phyloP scores from a whole-genome alignment of 2,113 vertebrate species.

The Eclectus roratus region DNA sequence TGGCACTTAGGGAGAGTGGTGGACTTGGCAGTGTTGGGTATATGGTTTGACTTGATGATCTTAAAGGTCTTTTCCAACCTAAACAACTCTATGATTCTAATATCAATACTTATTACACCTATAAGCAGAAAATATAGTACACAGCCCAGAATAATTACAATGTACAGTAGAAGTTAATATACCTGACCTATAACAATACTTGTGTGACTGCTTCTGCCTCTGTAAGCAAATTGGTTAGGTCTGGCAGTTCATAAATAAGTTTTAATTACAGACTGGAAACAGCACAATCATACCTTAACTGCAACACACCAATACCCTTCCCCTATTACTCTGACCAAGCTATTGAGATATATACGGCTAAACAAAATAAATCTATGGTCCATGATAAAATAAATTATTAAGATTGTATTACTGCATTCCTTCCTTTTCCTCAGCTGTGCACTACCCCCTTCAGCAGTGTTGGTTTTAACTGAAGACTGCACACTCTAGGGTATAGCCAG shows the following conservation, averaged over 20 bases:
- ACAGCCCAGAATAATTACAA: not conserved
- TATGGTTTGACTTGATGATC: not conserved
- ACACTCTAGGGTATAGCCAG: not conserved
- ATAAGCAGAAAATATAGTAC: not conserved
- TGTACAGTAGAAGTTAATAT: not conserved
- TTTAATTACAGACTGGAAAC: not conserved
- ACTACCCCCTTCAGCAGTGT: not conserved
- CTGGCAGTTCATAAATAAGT: conserved; percentile 26
- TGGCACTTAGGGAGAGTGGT: not conserved
- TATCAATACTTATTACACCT: not conserved
- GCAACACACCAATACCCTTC: not conserved
- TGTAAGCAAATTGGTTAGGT: not conserved
- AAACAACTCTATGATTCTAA: not conserved
- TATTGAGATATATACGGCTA: not conserved
- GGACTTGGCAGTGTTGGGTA: not conserved
- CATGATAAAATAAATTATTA: not conserved
- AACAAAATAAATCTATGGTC: not conserved
- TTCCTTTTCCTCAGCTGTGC: not conserved
- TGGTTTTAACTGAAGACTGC: not conserved
- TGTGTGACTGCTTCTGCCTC: not conserved
- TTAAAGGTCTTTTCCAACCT: not conserved
- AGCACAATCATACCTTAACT: not conserved
- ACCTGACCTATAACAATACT: not conserved
- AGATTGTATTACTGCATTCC: not conserved
- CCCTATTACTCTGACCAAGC: not conserved